phyloP scores from a whole-genome alignment of 2,113 vertebrate species.

The Eleginops maclovinus region DNA sequence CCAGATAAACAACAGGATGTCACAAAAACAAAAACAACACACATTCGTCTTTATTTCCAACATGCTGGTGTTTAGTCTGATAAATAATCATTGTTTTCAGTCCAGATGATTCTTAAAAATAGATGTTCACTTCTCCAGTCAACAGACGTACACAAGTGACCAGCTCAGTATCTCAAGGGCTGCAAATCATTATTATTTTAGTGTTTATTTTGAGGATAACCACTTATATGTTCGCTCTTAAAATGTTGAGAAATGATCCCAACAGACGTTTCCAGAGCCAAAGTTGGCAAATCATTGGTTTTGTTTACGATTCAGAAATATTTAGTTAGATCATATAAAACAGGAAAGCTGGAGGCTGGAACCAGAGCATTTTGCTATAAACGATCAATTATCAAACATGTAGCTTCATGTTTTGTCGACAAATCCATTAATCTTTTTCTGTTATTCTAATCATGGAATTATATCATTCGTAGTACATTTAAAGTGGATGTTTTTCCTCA shows the following conservation, averaged over 20 bases:
- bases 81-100: not conserved
- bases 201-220: too few relatives aligned
- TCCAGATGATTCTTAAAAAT: not conserved
- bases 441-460: too few relatives aligned
- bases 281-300: not conserved
- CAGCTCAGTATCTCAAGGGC: not conserved
- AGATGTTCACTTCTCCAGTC: not conserved
- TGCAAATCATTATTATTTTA: not conserved
- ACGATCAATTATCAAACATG: not conserved
- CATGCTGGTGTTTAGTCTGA: not conserved
- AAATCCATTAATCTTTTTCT: not conserved
- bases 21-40: conserved; percentile 43
- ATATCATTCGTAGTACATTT: too few relatives aligned
- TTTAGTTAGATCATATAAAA: not conserved
- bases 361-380: not conserved
- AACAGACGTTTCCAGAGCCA: not conserved
- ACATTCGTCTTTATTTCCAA: too few relatives aligned
- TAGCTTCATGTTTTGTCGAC: not conserved
- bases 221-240: not conserved
- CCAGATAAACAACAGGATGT: conserved; percentile 26
- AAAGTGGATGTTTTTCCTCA: too few relatives aligned
- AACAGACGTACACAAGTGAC: not conserved
- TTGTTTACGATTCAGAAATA: not conserved
- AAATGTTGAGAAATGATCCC: not conserved
- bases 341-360: not conserved